Base-by-base conservation (phyloP, 2,888 invertebrate genomes). In the Drosophila subquinaria region DNA sequence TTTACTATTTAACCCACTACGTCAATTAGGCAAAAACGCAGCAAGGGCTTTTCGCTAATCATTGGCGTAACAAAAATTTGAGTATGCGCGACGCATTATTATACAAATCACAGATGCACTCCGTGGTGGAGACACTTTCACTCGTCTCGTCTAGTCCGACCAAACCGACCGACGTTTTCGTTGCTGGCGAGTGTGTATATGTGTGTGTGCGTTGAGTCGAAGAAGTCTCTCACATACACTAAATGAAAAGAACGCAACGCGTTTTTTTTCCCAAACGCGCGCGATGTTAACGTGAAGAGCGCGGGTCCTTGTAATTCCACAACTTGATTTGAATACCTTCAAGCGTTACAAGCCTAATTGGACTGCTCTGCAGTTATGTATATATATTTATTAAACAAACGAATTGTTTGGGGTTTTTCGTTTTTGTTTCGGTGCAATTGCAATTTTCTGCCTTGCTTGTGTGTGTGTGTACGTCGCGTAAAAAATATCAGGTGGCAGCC, bases 41-140 rank as follows among this genome's bases (percentile, higher is more conserved):
- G 78, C 73, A 55, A 62, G 47, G 57, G 63, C 56, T 69, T 55
- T 47, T 60, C 51, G 66, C 60, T 82, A 82, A 80, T 82, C 81
- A 73, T 87, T 83, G 81, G 85, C 73, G 80, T 76, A 83, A 83
- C 89, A 69, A 76, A 81, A 89, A 79, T 81, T 84, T 89, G 84
- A 89, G 84, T 87, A 81, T 84, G 89, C 89, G 84, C 84, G 89
- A 87, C 89, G 84, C 84, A 84, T 84, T 89, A 81, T 84, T 89
- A 81, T 87, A 89, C 89, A 89, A 84, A 83, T 83, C 88, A 83
- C 85, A 85, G 84, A 85, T 85, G 84, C 84, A 85, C 84, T 81
- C 84, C 81, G 81, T 76, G 79, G 76, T 82, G 82, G 80, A 81
- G 80, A 81, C 81, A 81, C 81, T 85, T 85, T 85, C 84, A 85